A percentile compares a stretch with the other conserved stretches of the same genome.
phyloP scores from a whole-genome alignment of 2,888 invertebrate species.

The Pammene fasciana region DNA sequence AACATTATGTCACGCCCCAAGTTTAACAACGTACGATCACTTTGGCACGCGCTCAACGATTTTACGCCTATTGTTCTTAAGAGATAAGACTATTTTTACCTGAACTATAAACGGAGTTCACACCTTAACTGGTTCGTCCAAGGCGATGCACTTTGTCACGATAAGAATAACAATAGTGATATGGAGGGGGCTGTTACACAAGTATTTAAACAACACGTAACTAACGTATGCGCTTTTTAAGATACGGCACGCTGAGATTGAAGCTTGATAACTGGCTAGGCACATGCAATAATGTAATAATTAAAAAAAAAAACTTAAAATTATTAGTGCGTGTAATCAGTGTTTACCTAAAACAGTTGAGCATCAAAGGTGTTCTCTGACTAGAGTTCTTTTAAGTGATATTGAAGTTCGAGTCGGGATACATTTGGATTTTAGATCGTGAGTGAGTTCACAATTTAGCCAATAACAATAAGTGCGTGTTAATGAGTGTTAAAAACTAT shows the following conservation, averaged over 20 bases:
- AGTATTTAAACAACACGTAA: slow-evolving; percentile 43
- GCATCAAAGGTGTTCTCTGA: background rate
- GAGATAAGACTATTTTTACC: slow-evolving; percentile 1
- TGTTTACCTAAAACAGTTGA: background rate
- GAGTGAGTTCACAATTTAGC: background rate
- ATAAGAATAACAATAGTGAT: slow-evolving; percentile 36
- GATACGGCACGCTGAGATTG: slow-evolving; percentile 41
- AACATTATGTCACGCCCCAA: too few species aligned
- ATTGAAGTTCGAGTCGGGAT: background rate
- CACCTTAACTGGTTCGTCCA: background rate
- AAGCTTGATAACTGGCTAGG: slow-evolving; percentile 22
- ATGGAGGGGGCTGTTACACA: slow-evolving; percentile 49
- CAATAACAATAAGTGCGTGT: background rate
- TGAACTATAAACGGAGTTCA: background rate
- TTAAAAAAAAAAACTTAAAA: background rate
- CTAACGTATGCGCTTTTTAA: slow-evolving; percentile 43
- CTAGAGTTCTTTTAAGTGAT: background rate
- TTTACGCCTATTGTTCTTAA: background rate
- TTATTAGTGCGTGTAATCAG: background rate
- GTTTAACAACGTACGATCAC: too few species aligned
- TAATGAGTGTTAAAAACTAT: background rate
- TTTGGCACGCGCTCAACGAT: background rate
- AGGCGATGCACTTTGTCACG: background rate
- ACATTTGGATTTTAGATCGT: background rate
- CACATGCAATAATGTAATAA: background rate